These are phyloP conservation scores for Acrobeloides nanus DNA, from an alignment of 2,888 invertebrate species.

Conservation along the genomic window DNA sequence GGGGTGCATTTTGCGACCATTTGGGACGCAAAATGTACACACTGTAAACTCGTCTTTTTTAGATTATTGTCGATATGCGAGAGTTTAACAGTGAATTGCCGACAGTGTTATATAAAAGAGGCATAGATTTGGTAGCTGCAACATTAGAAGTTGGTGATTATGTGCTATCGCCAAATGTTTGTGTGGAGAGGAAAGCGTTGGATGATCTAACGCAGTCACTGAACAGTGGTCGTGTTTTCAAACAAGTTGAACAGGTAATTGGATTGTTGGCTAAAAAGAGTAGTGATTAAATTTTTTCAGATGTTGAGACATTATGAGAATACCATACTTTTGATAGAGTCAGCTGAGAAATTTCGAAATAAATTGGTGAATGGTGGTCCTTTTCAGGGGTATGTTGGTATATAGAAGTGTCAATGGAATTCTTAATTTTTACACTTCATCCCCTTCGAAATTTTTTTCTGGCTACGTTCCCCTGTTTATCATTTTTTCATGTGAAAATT, in stretches of 20 bases:
- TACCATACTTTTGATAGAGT: slow-evolving; percentile 45
- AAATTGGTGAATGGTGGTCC: slow-evolving; percentile 48
- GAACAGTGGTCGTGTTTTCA: slow-evolving; percentile 85
- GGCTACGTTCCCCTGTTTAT: too few species aligned
- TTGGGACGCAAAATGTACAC: neutral
- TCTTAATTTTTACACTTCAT: slow-evolving; percentile 1
- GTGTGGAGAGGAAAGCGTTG: slow-evolving; percentile 81
- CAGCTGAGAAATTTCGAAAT: slow-evolving; percentile 40
- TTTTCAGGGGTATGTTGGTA: slow-evolving; percentile 39
- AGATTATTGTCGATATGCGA: slow-evolving; percentile 82
- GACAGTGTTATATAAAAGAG: slow-evolving; percentile 80
- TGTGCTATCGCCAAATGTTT: slow-evolving; percentile 87
- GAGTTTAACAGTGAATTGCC: slow-evolving; percentile 95
- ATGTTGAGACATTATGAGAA: slow-evolving; percentile 47
- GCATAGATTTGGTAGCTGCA: slow-evolving; percentile 77
- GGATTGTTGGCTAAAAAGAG: slow-evolving; percentile 1
- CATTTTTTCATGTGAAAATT: slow-evolving; percentile 6
- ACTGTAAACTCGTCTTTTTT: slow-evolving; percentile 11
- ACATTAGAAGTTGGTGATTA: slow-evolving; percentile 86
- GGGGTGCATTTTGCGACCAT: too few species aligned
- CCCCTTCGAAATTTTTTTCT: too few species aligned
- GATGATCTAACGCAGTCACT: slow-evolving; percentile 91
- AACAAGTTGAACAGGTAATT: slow-evolving; percentile 68
- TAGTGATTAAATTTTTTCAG: slow-evolving; percentile 23
- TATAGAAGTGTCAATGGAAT: neutral